phyloP scores from a whole-genome alignment of 2,888 invertebrate genomes.

The Himalopsyche japonica region DNA sequence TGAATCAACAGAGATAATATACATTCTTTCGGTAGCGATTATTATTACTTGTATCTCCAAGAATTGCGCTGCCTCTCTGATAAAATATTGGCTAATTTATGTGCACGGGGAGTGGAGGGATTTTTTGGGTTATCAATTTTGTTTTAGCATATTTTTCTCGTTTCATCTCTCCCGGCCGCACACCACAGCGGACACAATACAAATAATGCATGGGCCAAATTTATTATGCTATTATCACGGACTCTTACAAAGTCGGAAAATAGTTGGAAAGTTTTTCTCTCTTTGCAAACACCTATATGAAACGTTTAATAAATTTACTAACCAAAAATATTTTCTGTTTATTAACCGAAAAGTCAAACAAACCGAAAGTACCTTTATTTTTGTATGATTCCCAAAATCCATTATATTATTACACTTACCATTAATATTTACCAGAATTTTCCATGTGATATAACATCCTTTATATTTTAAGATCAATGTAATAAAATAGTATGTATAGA shows the following conservation, averaged over 20 bases:
- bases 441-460: too few relatives aligned
- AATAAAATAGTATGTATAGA: too few relatives aligned
- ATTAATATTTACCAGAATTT: too few relatives aligned
- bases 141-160: neutral
- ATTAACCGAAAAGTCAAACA: too few relatives aligned
- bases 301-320: too few relatives aligned
- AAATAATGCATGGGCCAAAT: constrained; percentile 20
- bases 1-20: neutral
- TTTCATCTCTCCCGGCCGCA: neutral
- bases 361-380: too few relatives aligned
- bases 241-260: neutral
- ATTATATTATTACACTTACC: too few relatives aligned
- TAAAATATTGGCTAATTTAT: neutral
- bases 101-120: neutral
- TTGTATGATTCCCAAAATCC: too few relatives aligned
- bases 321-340: too few relatives aligned
- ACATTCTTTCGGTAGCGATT: neutral
- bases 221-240: constrained; percentile 26
- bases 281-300: neutral
- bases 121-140: neutral
- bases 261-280: neutral
- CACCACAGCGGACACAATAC: neutral
- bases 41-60: neutral
- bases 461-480: too few relatives aligned
- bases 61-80: neutral